Evolutionary conservation across 1,140 invertebrate genomes (phyloP), one percentile per base, ranked within the genome.

Genomic region (Ruditapes philippinarum): DNA sequence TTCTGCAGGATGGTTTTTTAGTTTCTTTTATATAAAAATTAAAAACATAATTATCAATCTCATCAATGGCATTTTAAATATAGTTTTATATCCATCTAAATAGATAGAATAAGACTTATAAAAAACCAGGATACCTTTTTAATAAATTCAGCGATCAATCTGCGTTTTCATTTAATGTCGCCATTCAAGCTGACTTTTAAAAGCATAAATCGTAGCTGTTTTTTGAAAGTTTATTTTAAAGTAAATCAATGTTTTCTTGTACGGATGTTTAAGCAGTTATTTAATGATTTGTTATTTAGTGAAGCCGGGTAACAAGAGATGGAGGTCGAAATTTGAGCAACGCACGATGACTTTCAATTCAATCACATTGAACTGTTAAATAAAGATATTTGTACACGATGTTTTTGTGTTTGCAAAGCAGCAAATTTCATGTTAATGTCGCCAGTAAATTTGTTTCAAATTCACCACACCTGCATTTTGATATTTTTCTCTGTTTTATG

Each of bases 211-310:
- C 51, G 14, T 19, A 54, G 51, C 19, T 54, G 5, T 19, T n/a
- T 19, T 14, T 54, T 54, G 11, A 54, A 19, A n/a, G n/a, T n/a
- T n/a, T n/a, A n/a, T n/a, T n/a, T n/a, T n/a, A n/a, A n/a, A n/a
- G n/a, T n/a, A n/a, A n/a, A n/a, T n/a, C n/a, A n/a, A n/a, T n/a
- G n/a, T n/a, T n/a, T n/a, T 25, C 28, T 62, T 62, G n/a, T 62
- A n/a, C n/a, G n/a, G 28, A 62, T 62, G n/a, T 28, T 28, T 28
- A 28, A 62, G 9, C 25, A 25, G 25, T 62, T 62, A n/a, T n/a
- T n/a, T n/a, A n/a, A n/a, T n/a, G n/a, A n/a, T 62, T 62, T 62
- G 57, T 62, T 62, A 62, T 62, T 62, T 62, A 62, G 25, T 62
- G 14, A 28, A n/a, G 57, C n/a, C 25, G n/a, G n/a, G 57, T 62